Evolutionary conservation across 2,888 invertebrate species (phyloP), one percentile per base, ranked within the genome.

Genomic region (Sphecodes monilicornis): DNA sequence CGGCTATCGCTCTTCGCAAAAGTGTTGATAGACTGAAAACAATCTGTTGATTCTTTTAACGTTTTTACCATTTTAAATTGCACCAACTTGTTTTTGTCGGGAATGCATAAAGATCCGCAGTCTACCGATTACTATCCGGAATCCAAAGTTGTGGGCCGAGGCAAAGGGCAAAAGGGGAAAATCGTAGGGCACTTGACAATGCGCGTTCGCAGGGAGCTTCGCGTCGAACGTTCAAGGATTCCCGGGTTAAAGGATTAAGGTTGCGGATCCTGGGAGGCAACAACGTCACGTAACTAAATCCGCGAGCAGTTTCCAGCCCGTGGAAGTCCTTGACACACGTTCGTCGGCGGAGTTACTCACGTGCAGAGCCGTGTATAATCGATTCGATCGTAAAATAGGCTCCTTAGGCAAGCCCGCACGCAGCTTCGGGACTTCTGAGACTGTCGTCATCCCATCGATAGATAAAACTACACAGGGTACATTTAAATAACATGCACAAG

Each of bases 331-430:
- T 92, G 93, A 91, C 91, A 90, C 89, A 88, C 90, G 91, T 91
- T 91, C 89, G 90, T 92, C 88, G 89, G 89, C 89, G 86, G 91
- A 90, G 88, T 92, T 92, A 87, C 88, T 89, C 90, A 91, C 90
- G 91, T 90, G 90, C 90, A 91, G 85, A 87, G 80, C 91, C 92
- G 90, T 91, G 91, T 89, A 93, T 93, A 93, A 93, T 93, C 91
- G 92, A 93, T 93, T 92, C 88, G 90, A 89, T 92, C 91, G 92
- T 92, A 92, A 92, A 92, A 93, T 92, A 92, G 87, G 90, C 91
- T 92, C 91, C 92, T 92, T 92, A 92, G 90, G 86, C 90, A 89
- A 54, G 10, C 22, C 8, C 3, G 54, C n/a, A 10, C 54, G 10
- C 1, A 22, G 10, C 54, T 1, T n/a, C 54, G n/a, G 54, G 8